These are phyloP conservation scores for Prunella himalayana DNA, from an alignment of 2,113 vertebrate species.

Conservation along the genomic window DNA sequence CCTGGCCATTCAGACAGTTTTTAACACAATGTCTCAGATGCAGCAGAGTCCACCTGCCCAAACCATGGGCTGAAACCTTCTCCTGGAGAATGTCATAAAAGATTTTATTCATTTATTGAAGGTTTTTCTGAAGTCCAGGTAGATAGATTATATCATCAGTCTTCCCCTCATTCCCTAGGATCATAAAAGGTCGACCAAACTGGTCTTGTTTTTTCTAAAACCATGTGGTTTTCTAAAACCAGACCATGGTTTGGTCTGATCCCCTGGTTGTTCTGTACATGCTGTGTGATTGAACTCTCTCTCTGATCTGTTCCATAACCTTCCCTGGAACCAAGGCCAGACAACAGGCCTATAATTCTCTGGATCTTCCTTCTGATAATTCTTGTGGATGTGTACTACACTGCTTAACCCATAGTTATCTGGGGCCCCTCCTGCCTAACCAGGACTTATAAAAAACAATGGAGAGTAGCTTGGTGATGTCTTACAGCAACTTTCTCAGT, in stretches of 20 bases:
- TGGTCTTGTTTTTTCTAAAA: background rate
- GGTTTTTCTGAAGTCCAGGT: background rate
- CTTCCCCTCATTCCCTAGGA: background rate
- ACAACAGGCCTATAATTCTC: background rate
- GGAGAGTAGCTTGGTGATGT: background rate
- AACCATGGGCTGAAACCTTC: background rate
- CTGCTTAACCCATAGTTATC: background rate
- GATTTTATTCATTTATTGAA: background rate
- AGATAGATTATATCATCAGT: background rate
- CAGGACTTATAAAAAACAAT: background rate
- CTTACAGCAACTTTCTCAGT: background rate
- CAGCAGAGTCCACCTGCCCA: background rate
- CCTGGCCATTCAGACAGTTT: background rate
- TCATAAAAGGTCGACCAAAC: background rate
- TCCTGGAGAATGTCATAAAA: background rate
- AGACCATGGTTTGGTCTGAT: background rate
- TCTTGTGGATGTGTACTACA: too few species aligned
- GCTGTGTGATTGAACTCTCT: accelerated
- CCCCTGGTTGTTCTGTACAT: background rate
- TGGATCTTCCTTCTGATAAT: background rate
- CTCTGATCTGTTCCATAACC: too few species aligned
- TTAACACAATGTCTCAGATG: background rate
- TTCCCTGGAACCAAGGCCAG: background rate
- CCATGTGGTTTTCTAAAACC: background rate
- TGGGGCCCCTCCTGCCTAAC: accelerated